Evolutionary conservation across 2,888 invertebrate species (phyloP).

Genomic region (Crematogaster levior): DNA sequence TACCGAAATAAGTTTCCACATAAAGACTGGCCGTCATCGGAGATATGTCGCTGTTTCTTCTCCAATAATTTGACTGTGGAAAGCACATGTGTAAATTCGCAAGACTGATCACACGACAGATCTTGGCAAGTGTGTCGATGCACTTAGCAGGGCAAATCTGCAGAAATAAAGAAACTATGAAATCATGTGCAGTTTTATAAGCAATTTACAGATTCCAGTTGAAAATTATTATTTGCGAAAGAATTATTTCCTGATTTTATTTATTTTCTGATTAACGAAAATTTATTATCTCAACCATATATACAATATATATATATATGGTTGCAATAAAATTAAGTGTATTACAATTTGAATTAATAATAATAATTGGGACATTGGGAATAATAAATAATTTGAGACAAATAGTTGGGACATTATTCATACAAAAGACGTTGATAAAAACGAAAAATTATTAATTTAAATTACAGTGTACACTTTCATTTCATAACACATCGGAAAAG

Average conservation of each 20-base stretch:
- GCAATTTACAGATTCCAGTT: neutral
- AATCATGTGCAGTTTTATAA: neutral
- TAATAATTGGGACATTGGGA: no score
- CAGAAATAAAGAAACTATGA: neutral
- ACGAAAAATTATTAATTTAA: neutral
- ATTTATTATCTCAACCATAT: neutral
- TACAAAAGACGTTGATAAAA: neutral
- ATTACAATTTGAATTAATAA: no score
- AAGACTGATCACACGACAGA: conserved; percentile 92
- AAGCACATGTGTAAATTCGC: conserved; percentile 94
- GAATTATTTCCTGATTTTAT: neutral
- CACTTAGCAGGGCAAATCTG: conserved; percentile 91
- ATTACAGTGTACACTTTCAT: neutral
- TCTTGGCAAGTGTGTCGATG: conserved; percentile 90
- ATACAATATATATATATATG: no score
- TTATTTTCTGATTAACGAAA: neutral
- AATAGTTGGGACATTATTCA: neutral
- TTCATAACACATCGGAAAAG: neutral
- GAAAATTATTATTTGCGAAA: neutral
- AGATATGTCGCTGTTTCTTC: conserved; percentile 83
- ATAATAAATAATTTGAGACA: no score
- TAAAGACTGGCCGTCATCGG: conserved; percentile 88
- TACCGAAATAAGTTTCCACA: conserved; percentile 91
- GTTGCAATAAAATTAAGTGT: no score
- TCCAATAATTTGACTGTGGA: conserved; percentile 91